Evolutionary conservation across 2,113 vertebrate genomes (phyloP).

Genomic region (Takifugu flavidus): DNA sequence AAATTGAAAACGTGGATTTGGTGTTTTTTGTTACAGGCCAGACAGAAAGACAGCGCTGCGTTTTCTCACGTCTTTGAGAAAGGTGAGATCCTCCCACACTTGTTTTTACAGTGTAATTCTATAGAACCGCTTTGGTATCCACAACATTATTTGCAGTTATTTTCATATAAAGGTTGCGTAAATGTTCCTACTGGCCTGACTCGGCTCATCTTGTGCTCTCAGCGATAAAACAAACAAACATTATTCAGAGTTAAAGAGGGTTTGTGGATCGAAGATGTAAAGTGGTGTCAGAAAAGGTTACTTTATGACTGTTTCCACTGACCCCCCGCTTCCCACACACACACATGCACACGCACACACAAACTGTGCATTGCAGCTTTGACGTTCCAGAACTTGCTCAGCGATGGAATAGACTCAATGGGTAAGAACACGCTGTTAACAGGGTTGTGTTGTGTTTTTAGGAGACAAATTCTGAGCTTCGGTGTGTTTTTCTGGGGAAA

Average conservation of each 20-base stretch:
- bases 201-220: too few species aligned
- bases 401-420: conserved; percentile 68
- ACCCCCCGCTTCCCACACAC: conserved; percentile 10
- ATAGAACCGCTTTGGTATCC: too few species aligned
- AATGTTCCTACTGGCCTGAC: too few species aligned
- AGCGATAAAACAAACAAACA: too few species aligned
- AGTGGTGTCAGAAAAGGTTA: neutral
- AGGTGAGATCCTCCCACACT: conserved; percentile 28
- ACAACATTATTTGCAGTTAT: too few species aligned
- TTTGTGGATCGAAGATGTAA: neutral
- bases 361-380: conserved; percentile 70
- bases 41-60: conserved; percentile 39
- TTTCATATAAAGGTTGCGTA: too few species aligned
- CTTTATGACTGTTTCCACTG: neutral
- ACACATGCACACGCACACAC: conserved; percentile 34
- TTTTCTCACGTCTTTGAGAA: conserved; percentile 59
- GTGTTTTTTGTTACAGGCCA: conserved; percentile 55
- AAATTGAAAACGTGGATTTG: neutral
- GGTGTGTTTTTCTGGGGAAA: neutral
- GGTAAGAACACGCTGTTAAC: conserved; percentile 64
- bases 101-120: neutral
- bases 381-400: conserved; percentile 64
- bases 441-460: neutral
- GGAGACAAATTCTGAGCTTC: neutral
- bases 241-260: too few species aligned